Conservation (phyloP, 1,140 invertebrate species). For the Conus ventricosus region DNA sequence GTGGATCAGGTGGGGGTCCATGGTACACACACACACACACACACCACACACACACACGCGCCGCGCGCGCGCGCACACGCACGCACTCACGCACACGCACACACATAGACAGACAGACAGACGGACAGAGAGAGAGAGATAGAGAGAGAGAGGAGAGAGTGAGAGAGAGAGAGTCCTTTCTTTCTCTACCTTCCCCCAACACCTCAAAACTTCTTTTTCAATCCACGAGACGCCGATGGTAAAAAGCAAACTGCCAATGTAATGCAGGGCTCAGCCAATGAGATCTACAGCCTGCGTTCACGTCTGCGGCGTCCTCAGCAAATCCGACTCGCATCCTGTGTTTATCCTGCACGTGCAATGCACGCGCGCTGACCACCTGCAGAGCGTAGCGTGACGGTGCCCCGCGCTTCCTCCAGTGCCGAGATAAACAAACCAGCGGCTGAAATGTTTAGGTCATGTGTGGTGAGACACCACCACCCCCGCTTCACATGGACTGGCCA, state of each 20-base stretch:
- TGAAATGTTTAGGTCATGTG: conserved; percentile 4
- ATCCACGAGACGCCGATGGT: too few relatives aligned
- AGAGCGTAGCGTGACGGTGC: neutral
- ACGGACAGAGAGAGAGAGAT: neutral
- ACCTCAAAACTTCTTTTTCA: too few relatives aligned
- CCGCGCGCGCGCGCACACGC: too few relatives aligned
- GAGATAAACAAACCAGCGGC: neutral
- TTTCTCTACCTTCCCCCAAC: neutral
- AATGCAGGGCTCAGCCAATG: too few relatives aligned
- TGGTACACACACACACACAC: neutral
- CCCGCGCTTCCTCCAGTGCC: neutral
- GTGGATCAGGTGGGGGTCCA: too few relatives aligned
- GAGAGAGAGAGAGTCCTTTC: neutral
- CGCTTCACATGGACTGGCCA: neutral
- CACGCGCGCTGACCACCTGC: conserved; percentile 4
- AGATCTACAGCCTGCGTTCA: too few relatives aligned
- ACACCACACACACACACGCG: conserved; percentile 11
- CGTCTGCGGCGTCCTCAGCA: too few relatives aligned
- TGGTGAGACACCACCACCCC: neutral
- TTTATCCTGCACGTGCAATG: neutral
- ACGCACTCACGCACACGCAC: neutral
- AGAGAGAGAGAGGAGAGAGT: neutral
- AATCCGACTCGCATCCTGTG: neutral
- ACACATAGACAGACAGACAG: neutral
- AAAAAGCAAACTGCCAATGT: too few relatives aligned